Evolutionary conservation across 2,113 vertebrate species (phyloP), one percentile per base, ranked within the genome.

Genomic region (Gavialis gangeticus): DNA sequence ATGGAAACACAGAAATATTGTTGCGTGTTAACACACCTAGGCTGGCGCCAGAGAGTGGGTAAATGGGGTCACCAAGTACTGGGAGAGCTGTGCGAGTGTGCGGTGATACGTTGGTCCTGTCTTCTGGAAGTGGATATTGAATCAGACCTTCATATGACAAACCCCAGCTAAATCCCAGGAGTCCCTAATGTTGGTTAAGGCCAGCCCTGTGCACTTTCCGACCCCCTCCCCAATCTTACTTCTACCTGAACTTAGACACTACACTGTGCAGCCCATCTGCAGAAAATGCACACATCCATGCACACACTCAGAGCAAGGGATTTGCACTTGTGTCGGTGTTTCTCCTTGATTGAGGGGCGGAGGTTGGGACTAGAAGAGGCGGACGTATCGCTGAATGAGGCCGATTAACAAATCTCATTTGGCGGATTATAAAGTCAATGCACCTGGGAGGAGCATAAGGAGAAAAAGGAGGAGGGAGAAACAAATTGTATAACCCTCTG

Each of bases 331-430:
- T 79, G 19, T 62, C 75, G 56, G 16, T 77, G 28, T 28, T 30
- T 3, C 0, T 59, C 88, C 80, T 82, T 64, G 1, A 75, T 82
- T 84, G 64, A 91, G 66, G 34, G 27, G 15, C 16, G 88, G 86
- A 69, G 60, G 27, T 46, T 89, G 55, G 76, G 91, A 90, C n/a
- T 37, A 88, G 30, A 81, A 30, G 11, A 21, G n/a, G 21, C 5
- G 84, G 79, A 85, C 63, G 24, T 90, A 87, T 92, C 37, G 87
- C 22, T 90, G 89, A 92, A 78, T 82, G 93, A 96, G 89, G 77
- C 90, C 90, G 90, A 95, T 92, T 85, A 91, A 91, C 71, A 30
- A 89, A 97, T 95, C 88, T 91, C 10, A 94, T 90, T 91, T 93
- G 87, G 30, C 73, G 63, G 15, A 75, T 90, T 11, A n/a, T 94